Base-by-base conservation (phyloP, 2,113 vertebrate genomes). In the Peromyscus polionotus region DNA sequence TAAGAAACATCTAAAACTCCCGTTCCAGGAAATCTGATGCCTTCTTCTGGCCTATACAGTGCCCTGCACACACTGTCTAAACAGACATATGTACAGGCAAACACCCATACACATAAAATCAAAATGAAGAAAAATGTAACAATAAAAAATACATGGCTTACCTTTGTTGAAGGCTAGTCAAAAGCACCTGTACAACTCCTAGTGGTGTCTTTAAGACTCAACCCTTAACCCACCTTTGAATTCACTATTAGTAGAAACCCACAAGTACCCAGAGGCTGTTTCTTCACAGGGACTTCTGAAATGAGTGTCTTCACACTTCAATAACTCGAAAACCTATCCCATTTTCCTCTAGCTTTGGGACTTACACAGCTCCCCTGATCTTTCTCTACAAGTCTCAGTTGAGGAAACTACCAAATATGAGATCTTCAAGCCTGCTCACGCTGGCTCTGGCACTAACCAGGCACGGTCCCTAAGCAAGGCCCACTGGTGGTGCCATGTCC, bases 311-410 rank as follows among this genome's bases (percentile, higher is more conserved):
- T 92, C 19, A 39, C 9, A 90, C 14, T 81, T 81, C 22, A 59
- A 10, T 42, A 59, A 77, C 63, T 90, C 16, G 59, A 88, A 75
- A 72, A 80, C 17, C 67, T 75, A 79, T 28, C 20, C 33, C 39
- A 68, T n/a, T 90, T 84, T 89, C 3, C 79, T 51, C 57, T 76
- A 76, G 59, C 24, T 80, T 48, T 6, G 81, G 45, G 42, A 94
- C 54, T 79, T 72, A 26, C 10, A n/a, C 7, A 73, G 70, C 77
- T 84, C 26, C 54, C 24, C 36, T 28, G n/a, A 36, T 51, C 70
- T 73, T 77, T 95, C 63, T 93, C 68, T 88, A 73, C 70, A 57
- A 92, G 17, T 84, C 42, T 76, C 83, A 77, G 42, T 65, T 59
- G n/a, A 85, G 65, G n/a, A 92, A 80, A 92, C 33, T 45, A 94